phyloP scores from a whole-genome alignment of 2,797 vertebrate species.

The Vultur gryphus region DNA sequence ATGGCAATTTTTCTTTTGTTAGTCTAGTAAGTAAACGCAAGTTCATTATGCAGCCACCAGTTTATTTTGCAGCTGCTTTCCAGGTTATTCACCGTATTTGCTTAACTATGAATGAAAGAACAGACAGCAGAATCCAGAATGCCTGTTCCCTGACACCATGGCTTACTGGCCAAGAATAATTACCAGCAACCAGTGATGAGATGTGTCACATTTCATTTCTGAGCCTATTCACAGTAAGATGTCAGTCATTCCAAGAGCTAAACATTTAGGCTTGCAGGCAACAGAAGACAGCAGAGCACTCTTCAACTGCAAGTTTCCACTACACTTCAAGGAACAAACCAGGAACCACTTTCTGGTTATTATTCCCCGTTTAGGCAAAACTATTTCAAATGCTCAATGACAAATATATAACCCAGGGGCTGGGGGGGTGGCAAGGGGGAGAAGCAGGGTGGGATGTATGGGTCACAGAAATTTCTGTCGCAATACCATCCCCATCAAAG shows the following conservation, averaged over 20 bases:
- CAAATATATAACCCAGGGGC: constrained; percentile 1
- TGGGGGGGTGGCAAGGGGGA: neutral
- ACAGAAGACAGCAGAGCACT: neutral
- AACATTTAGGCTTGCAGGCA: neutral
- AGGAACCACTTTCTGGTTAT: neutral
- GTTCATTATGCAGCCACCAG: neutral
- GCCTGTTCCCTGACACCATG: neutral
- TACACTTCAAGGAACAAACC: neutral
- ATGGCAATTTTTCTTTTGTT: neutral
- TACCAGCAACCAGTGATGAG: neutral
- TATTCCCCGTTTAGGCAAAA: constrained; percentile 26
- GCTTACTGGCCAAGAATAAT: neutral
- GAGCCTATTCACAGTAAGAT: neutral
- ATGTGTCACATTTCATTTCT: neutral
- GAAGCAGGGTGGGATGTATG: neutral
- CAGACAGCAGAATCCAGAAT: neutral
- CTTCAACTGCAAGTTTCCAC: neutral
- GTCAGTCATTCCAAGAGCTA: neutral
- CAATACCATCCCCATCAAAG: neutral
- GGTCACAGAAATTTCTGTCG: neutral
- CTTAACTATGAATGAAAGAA: neutral
- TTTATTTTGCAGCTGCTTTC: neutral
- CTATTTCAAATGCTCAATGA: constrained; percentile 40
- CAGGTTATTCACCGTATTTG: neutral
- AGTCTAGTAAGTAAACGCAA: neutral